Conservation (phyloP, 2,888 invertebrate genomes). For the Hoplodrina ambigua region DNA sequence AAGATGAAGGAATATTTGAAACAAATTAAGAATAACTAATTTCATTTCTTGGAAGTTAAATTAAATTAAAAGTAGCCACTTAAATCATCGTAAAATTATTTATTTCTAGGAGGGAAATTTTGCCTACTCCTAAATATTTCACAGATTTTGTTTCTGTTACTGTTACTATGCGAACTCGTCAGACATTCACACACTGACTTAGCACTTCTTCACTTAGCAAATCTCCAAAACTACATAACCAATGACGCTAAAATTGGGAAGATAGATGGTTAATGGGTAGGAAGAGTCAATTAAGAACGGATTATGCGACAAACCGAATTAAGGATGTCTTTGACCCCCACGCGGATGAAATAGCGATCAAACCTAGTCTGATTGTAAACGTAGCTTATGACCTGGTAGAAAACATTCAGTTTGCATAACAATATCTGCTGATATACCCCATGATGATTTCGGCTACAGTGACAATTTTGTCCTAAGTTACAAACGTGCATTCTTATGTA, state of each 20-base stretch:
- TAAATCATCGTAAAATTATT: slow-evolving; percentile 36
- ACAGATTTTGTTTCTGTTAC: slow-evolving; percentile 2
- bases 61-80: slow-evolving; percentile 39
- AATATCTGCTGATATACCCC: not conserved
- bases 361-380: too few species aligned
- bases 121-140: slow-evolving; percentile 22
- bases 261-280: not conserved
- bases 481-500: too few species aligned
- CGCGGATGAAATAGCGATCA: too few species aligned
- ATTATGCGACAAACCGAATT: too few species aligned
- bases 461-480: too few species aligned
- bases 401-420: not conserved
- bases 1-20: slow-evolving; percentile 1
- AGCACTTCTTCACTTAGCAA: too few species aligned
- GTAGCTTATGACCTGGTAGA: not conserved
- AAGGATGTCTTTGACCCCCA: too few species aligned
- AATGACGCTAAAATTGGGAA: not conserved
- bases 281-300: too few species aligned
- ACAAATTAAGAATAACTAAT: slow-evolving; percentile 46
- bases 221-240: not conserved
- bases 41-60: slow-evolving; percentile 34
- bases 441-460: too few species aligned
- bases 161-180: not conserved
- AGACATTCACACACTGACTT: too few species aligned
- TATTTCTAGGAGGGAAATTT: slow-evolving; percentile 34